Conservation (phyloP, 1,140 invertebrate genomes). For the Pemphigus obesinymphae region DNA sequence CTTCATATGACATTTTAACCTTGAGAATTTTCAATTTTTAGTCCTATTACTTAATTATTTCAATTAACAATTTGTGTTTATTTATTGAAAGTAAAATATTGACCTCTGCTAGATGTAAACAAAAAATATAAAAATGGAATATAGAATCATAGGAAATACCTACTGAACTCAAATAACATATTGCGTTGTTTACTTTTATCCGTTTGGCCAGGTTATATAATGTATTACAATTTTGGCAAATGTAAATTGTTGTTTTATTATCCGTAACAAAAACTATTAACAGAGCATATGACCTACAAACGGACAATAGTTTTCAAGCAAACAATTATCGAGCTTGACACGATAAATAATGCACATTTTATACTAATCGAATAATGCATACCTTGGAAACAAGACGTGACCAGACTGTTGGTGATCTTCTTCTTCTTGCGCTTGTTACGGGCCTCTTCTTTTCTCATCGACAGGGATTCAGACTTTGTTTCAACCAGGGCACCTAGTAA, state of each 20-base stretch:
- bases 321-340: background rate
- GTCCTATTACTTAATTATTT: background rate
- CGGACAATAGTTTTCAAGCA: background rate
- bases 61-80: background rate
- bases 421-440: constrained; percentile 79
- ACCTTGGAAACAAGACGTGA: constrained; percentile 86
- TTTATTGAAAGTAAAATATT: background rate
- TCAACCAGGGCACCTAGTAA: constrained; percentile 44
- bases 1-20: background rate
- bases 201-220: background rate
- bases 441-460: constrained; percentile 76
- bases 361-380: constrained; percentile 27
- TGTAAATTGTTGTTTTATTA: background rate
- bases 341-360: background rate
- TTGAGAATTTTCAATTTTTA: background rate
- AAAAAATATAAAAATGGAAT: background rate
- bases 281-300: background rate
- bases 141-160: background rate
- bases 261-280: background rate
- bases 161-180: background rate
- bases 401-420: constrained; percentile 78
- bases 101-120: background rate
- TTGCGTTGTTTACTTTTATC: no score
- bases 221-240: background rate
- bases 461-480: constrained; percentile 55